A percentile compares a stretch with the other conserved stretches of the same genome.
Evolutionary conservation across 2,797 vertebrate species (phyloP).

Genomic region (Alosa sapidissima): DNA sequence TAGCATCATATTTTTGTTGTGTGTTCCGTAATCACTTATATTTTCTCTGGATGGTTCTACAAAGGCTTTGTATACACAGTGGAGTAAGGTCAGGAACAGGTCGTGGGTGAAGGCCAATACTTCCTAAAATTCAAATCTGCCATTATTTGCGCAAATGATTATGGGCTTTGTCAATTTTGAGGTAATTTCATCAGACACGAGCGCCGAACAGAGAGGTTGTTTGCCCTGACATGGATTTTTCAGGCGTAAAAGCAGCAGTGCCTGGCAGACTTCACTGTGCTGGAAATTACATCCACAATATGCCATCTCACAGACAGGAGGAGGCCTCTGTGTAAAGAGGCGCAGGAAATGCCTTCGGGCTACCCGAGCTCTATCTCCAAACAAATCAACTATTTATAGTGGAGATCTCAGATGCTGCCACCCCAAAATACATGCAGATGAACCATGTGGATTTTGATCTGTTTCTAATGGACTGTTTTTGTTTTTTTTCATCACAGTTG

Average conservation of each 20-base stretch:
- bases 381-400: conserved; percentile 34
- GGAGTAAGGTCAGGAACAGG: neutral
- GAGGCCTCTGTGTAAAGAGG: conserved; percentile 37
- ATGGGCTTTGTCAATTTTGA: conserved; percentile 12
- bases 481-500: neutral
- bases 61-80: neutral
- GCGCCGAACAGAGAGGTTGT: neutral
- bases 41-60: neutral
- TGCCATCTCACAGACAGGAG: conserved; percentile 45
- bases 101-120: neutral
- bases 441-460: conserved; percentile 13
- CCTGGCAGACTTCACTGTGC: conserved; percentile 36
- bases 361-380: conserved; percentile 29
- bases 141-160: conserved; percentile 17
- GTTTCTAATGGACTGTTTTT: neutral
- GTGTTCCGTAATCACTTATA: neutral
- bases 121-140: neutral
- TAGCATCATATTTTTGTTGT: neutral
- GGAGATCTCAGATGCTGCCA: conserved; percentile 10
- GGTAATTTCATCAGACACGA: neutral
- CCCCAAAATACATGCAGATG: conserved; percentile 19
- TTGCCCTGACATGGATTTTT: conserved; percentile 13
- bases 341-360: conserved; percentile 40
- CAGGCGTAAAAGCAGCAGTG: neutral
- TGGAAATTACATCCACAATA: conserved; percentile 40